Evolutionary conservation across 2,888 invertebrate species (phyloP).

Genomic region (Eupithecia inturbata): DNA sequence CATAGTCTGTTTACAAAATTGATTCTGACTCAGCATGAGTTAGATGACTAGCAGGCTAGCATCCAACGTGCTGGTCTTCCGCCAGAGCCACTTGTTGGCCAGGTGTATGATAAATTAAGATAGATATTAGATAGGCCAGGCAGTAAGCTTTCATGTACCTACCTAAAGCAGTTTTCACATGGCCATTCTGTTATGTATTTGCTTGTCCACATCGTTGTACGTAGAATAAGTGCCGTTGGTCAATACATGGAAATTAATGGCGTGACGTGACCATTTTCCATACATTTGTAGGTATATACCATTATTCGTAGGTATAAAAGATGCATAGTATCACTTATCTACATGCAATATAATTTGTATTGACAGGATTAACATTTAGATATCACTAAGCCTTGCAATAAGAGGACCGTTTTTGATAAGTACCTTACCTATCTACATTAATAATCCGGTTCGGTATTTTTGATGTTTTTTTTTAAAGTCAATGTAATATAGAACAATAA

Average conservation of each 20-base stretch:
- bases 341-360: constrained; percentile 12
- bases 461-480: background rate
- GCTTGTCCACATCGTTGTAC: background rate
- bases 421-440: background rate
- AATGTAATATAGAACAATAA: background rate
- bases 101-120: too few species aligned
- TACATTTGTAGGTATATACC: background rate
- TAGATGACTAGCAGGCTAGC: too few species aligned
- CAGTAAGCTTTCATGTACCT: too few species aligned
- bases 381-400: background rate
- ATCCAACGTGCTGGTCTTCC: too few species aligned
- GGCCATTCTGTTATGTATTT: background rate
- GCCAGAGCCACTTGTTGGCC: too few species aligned
- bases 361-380: background rate
- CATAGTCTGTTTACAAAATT: too few species aligned
- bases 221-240: background rate
- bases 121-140: too few species aligned
- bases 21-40: too few species aligned
- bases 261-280: background rate
- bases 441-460: background rate
- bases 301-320: background rate
- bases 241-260: background rate
- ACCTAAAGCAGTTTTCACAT: background rate
- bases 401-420: background rate
- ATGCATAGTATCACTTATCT: constrained; percentile 6